Percentiles rank a stretch among this genome's conserved stretches.
Evolutionary conservation across 1,140 invertebrate species (phyloP).

Genomic region (Amphibalanus amphitrite): DNA sequence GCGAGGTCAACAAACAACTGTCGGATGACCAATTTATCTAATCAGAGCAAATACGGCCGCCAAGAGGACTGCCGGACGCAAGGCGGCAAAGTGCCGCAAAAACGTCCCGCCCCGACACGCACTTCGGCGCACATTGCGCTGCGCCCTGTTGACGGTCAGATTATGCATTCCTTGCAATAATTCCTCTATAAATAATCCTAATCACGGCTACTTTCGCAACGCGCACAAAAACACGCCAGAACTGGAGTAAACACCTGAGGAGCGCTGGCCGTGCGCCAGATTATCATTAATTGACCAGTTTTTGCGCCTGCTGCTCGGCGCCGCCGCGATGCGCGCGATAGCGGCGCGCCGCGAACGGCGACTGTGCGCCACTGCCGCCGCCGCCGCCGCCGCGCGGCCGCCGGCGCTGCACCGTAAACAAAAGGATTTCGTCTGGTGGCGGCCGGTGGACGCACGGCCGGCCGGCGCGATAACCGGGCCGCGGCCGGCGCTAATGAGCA

Average conservation of each 20-base stretch:
- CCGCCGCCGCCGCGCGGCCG: no score
- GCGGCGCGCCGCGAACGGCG: background rate
- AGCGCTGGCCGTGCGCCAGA: background rate
- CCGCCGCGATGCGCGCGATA: background rate
- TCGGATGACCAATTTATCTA: background rate
- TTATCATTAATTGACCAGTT: background rate
- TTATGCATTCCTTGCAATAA: background rate
- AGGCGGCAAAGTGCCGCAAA: background rate
- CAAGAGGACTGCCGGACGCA: background rate
- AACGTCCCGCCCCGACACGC: background rate
- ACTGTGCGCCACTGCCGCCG: background rate
- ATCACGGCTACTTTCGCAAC: background rate
- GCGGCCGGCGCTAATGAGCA: background rate
- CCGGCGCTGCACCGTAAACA: background rate
- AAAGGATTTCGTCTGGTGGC: background rate
- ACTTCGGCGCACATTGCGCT: background rate
- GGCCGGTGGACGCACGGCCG: no score
- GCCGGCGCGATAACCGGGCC: background rate
- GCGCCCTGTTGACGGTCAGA: background rate
- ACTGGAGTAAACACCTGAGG: slow-evolving; percentile 1
- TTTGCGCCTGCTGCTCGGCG: background rate
- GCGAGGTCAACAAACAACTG: background rate
- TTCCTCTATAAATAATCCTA: slow-evolving; percentile 2
- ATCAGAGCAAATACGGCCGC: background rate
- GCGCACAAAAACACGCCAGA: background rate